Evolutionary conservation across 2,888 invertebrate genomes (phyloP).

Genomic region (Synanthedon formicaeformis): DNA sequence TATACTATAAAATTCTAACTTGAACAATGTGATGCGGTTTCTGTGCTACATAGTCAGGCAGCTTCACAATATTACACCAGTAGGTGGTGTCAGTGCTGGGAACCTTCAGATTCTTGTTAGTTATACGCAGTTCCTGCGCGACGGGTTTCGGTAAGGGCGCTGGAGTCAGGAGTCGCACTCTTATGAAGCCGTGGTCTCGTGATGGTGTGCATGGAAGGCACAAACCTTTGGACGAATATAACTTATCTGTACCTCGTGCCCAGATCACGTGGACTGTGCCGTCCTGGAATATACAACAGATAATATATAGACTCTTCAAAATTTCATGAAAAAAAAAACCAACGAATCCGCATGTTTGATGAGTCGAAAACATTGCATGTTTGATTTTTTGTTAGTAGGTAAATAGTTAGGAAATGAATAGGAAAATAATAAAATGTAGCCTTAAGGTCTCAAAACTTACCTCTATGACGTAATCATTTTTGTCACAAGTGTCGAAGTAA

Average conservation of each 20-base stretch:
- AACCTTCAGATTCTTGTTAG: constrained; percentile 76
- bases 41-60: constrained; percentile 75
- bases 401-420: too few species aligned
- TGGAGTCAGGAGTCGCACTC: constrained; percentile 75
- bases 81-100: constrained; percentile 93
- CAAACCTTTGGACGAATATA: constrained; percentile 76
- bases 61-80: constrained; percentile 90
- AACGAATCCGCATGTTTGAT: too few species aligned
- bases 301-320: neutral
- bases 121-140: constrained; percentile 72
- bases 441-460: constrained; percentile 36
- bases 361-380: neutral
- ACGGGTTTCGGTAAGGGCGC: constrained; percentile 45
- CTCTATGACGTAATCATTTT: constrained; percentile 84
- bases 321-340: too few species aligned
- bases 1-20: constrained; percentile 30
- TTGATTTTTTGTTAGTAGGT: too few species aligned
- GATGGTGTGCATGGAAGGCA: constrained; percentile 66
- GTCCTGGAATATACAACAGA: constrained; percentile 67
- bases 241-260: constrained; percentile 81
- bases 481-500: constrained; percentile 89
- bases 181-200: constrained; percentile 78
- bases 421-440: neutral
- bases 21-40: constrained; percentile 85
- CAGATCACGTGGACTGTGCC: constrained; percentile 91